Evolutionary conservation across 2,888 invertebrate genomes (phyloP), one percentile per base, ranked within the genome.

Genomic region (Mellilla xanthometata): DNA sequence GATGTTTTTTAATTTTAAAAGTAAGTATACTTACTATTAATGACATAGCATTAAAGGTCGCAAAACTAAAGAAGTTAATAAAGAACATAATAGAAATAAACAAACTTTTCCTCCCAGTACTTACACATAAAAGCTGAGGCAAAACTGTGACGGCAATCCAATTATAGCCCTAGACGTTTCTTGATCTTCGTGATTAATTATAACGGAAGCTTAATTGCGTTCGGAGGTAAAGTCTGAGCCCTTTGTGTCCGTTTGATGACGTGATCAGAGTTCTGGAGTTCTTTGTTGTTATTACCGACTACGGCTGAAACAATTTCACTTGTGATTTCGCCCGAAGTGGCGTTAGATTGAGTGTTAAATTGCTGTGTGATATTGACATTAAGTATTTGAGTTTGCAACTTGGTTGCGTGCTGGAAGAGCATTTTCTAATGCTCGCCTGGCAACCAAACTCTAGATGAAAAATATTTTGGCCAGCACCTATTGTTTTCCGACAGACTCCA

Each of bases 201-300:
- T 49, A 23, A 52, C 60, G 58, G 52, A 58, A 56, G 58, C 43
- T 54, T 57, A 56, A 55, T 58, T 52, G 52, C 50, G 46, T 58
- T 56, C 43, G 35, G 44, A 51, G 55, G 56, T 48, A 36, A 36
- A 15, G 28, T 12, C 22, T 49, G 53, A 55, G 40, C 52, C 52
- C 45, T 58, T 57, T 49, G 52, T 49, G 39, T 46, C 36, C 29
- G 36, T 52, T 40, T 49, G 44, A 41, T 44, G 44, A 50, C 45
- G 49, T 49, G 35, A 39, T 48, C 38, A 26, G 33, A 47, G 44
- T 30, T 39, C 12, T 39, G 49, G 43, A 56, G 49, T 56, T 51
- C 40, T 56, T 49, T 47, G 49, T 47, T 55, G 23, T 24, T 31
- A n/a, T n/a, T n/a, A n/a, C n/a, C n/a, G n/a, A n/a, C n/a, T n/a